Base-by-base conservation (phyloP, 1,140 invertebrate genomes). In the Prorops nasuta region DNA sequence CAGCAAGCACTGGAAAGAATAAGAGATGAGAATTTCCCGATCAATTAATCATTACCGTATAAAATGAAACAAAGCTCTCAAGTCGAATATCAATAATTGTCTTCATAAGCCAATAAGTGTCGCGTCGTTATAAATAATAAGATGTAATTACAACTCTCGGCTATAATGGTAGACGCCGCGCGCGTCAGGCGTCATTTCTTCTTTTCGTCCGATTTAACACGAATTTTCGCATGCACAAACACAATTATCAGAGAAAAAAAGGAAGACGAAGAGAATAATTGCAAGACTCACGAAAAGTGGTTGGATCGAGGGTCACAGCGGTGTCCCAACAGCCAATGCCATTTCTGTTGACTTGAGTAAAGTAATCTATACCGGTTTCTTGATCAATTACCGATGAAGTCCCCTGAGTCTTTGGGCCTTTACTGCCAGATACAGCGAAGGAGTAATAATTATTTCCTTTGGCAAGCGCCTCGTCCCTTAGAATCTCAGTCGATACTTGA, bases 241-340 rank as follows among this genome's bases (percentile, higher is more conserved):
- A n/a, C n/a, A n/a, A n/a, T n/a, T n/a, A n/a, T n/a, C n/a, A n/a
- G n/a, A n/a, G n/a, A n/a, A n/a, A n/a, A n/a, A n/a, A n/a, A n/a
- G n/a, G n/a, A n/a, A n/a, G n/a, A n/a, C n/a, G n/a, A n/a, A n/a
- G n/a, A n/a, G n/a, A n/a, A n/a, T n/a, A n/a, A n/a, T n/a, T n/a
- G n/a, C 16, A 32, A 16, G 35, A 64, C 67, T 73, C 47, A 77
- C 75, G 46, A 49, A 77, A 76, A 1, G 63, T 69, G 15, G 59
- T 51, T 1, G 79, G 67, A 9, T 67, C 74, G 8, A 88, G 72
- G 1, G 78, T 64, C 47, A 79, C 81, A 16, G 81, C 74, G 0
- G 78, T 81, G 51, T 88, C 85, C 87, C 87, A 90, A 54, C 87
- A 90, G 1, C 84, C 83, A 0, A 89, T 71, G 1, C 83, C 84